phyloP scores from a whole-genome alignment of 2,113 vertebrate species.

The Neolamprologus longior region DNA sequence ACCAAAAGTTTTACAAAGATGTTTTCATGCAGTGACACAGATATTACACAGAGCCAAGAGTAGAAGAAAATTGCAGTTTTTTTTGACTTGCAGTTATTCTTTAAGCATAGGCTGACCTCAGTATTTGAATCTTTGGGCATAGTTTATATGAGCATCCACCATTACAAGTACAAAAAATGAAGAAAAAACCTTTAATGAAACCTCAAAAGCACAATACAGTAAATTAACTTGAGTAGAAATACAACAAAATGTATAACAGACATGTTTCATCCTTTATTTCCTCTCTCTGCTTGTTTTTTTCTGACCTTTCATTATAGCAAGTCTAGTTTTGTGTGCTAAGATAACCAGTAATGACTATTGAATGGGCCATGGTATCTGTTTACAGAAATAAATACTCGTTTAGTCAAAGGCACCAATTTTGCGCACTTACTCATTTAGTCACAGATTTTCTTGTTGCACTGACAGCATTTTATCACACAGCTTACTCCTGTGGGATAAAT shows the following conservation, averaged over 20 bases:
- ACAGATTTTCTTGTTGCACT: background rate
- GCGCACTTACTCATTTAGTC: background rate
- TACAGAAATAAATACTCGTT: background rate
- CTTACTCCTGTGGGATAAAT: background rate
- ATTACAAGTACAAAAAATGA: background rate
- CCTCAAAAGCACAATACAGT: background rate
- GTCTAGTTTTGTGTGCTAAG: background rate
- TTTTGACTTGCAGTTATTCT: background rate
- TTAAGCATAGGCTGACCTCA: background rate
- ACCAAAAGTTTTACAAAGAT: background rate
- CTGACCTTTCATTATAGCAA: background rate
- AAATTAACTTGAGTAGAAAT: background rate
- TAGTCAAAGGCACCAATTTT: background rate
- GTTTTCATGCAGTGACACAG: background rate
- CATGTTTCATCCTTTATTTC: background rate
- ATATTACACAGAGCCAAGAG: background rate
- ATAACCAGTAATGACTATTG: background rate
- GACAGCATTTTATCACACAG: background rate
- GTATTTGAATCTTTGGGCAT: background rate
- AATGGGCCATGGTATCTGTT: background rate
- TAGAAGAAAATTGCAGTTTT: accelerated
- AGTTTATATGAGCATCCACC: background rate
- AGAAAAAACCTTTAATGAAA: background rate
- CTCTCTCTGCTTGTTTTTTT: background rate
- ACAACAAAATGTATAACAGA: background rate